These are phyloP conservation scores for Daktulosphaira vitifoliae DNA, from an alignment of 1,140 invertebrate genomes.

Conservation along the genomic window DNA sequence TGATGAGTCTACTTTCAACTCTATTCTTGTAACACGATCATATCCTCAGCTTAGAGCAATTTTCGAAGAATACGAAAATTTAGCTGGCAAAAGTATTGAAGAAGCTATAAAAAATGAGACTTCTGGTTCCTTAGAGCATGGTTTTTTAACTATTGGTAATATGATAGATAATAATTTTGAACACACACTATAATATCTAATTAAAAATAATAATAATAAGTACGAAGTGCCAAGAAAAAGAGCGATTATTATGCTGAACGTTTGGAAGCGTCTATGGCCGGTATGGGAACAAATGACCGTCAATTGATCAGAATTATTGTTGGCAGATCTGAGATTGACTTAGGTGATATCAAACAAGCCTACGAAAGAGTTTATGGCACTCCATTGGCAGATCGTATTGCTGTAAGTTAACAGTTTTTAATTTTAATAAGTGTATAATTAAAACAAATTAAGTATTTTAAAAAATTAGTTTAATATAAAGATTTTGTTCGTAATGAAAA, in stretches of 20 bases:
- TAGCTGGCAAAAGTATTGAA: slow-evolving; percentile 71
- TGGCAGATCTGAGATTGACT: slow-evolving; percentile 77
- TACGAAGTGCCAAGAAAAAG: slow-evolving; percentile 73
- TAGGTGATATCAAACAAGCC: slow-evolving; percentile 72
- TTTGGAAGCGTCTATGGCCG: slow-evolving; percentile 79
- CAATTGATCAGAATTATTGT: slow-evolving; percentile 80
- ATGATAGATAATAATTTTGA: not conserved
- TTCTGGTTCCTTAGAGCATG: slow-evolving; percentile 73
- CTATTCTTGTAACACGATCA: slow-evolving; percentile 52
- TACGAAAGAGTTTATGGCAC: slow-evolving; percentile 72
- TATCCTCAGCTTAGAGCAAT: slow-evolving; percentile 55
- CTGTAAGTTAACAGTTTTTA: slow-evolving; percentile 36
- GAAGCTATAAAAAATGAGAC: slow-evolving; percentile 81
- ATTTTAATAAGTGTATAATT: not conserved
- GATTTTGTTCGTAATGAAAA: not conserved
- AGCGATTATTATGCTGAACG: slow-evolving; percentile 81
- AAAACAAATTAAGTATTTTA: not conserved
- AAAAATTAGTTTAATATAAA: not conserved
- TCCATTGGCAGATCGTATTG: slow-evolving; percentile 65
- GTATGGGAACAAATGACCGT: slow-evolving; percentile 74
- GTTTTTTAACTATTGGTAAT: slow-evolving; percentile 75
- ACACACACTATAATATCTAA: too few relatives aligned
- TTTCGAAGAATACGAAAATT: slow-evolving; percentile 66
- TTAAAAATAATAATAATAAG: slow-evolving; percentile 42
- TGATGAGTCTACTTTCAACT: slow-evolving; percentile 60